phyloP scores from a whole-genome alignment of 2,113 vertebrate genomes.

The Pomatorhinus ruficollis region DNA sequence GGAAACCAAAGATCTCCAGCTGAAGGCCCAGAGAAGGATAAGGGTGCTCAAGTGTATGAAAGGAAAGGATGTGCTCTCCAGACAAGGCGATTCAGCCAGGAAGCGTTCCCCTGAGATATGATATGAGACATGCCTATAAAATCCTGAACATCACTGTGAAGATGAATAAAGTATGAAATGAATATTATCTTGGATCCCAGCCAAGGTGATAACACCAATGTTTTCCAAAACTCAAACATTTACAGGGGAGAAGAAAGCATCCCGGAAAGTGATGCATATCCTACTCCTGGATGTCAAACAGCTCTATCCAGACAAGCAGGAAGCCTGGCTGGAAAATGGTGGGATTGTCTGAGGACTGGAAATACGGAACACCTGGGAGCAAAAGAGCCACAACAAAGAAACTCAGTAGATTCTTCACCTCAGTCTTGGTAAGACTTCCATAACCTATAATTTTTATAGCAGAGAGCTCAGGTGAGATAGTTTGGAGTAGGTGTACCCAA shows the following conservation, averaged over 20 bases:
- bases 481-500: neutral
- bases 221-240: neutral
- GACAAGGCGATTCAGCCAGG: neutral
- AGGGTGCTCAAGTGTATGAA: neutral
- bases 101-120: fast-evolving
- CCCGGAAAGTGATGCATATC: neutral
- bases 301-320: neutral
- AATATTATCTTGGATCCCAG: neutral
- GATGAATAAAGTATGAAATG: neutral
- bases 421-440: neutral
- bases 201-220: neutral
- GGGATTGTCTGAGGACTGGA: neutral
- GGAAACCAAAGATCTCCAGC: neutral
- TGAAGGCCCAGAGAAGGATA: neutral
- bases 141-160: neutral
- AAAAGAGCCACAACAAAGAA: neutral
- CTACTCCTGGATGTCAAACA: neutral
- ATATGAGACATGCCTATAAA: neutral
- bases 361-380: neutral
- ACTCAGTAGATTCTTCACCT: neutral
- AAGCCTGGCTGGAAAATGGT: neutral
- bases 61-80: neutral
- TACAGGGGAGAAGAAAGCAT: neutral
- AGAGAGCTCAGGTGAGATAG: neutral
- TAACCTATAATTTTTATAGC: neutral